Base-by-base conservation (phyloP, 2,888 invertebrate genomes). In the Xestia ashworthii region DNA sequence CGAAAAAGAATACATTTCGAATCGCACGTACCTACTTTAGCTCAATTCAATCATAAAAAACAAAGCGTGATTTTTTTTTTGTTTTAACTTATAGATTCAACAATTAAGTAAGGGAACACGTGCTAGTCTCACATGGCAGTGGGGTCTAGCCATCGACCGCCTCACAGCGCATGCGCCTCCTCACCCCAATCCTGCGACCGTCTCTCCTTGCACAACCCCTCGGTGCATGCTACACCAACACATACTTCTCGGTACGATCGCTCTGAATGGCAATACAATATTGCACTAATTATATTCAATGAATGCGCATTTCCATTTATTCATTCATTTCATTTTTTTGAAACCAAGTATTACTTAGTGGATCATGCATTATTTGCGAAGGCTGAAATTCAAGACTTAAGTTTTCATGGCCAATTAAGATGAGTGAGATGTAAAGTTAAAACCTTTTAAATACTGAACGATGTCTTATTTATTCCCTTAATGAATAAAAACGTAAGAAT, bases 141-240 rank as follows among this genome's bases (percentile, higher is more conserved):
- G 87, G 89, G 87, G 91, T 85, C 83, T 90, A 84, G 81, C 68
- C 92, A 95, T 95, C 95, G 95, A 95, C 94, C 95, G 95, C 84
- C 72, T 46, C 88, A 93, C 67, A 86, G 93, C 96, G 95, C 95
- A 95, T 84, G 96, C 96, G 95, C 94, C 87, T 83, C 79, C 80
- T 85, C 90, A 93, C 91, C 94, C 94, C 90, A 91, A 88, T 89
- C 88, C 88, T 81, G 76, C 84, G 81, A 89, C 90, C 88, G 88
- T 88, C 85, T 89, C 75, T 87, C 78, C 85, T 90, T 90, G 90
- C 90, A 91, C 89, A 91, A 92, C 92, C 93, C 92, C 91, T 88
- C 89, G 90, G 88, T 93, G 92, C 93, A 93, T 87, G 89, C 87
- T 86, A 86, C 86, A 84, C 81, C 82, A 81, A 82, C 79, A 82